Conservation (phyloP, 1,140 invertebrate genomes). For the Gonioctena quinquepunctata region DNA sequence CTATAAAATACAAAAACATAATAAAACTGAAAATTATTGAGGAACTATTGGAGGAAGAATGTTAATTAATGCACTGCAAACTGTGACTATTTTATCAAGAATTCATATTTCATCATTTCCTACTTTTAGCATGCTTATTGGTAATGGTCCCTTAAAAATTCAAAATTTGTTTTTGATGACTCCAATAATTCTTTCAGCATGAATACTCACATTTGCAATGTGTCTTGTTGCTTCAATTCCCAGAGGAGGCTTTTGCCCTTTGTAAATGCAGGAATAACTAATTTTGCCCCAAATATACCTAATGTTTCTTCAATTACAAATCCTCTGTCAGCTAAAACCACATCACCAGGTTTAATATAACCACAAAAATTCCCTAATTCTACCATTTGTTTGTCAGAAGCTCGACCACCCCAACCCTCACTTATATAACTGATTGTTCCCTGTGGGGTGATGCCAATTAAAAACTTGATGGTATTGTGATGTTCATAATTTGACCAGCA, state of each 20-base stretch:
- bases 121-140: conserved; percentile 15
- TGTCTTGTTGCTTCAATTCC: conserved; percentile 14
- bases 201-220: conserved; percentile 12
- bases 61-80: conserved; percentile 17
- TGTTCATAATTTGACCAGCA: conserved; percentile 38
- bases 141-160: not conserved
- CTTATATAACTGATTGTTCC: conserved; percentile 28
- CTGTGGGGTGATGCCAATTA: conserved; percentile 33
- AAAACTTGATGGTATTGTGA: conserved; percentile 31
- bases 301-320: conserved; percentile 18
- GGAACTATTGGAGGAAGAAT: conserved; percentile 7
- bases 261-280: conserved; percentile 19
- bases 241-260: conserved; percentile 13
- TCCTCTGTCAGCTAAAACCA: conserved; percentile 31
- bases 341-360: conserved; percentile 20
- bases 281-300: conserved; percentile 8
- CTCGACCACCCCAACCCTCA: conserved; percentile 27
- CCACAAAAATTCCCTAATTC: conserved; percentile 20
- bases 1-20: too few species aligned
- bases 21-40: too few species aligned
- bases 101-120: not conserved
- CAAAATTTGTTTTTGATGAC: conserved; percentile 12
- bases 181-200: conserved; percentile 16
- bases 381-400: conserved; percentile 27
- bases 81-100: conserved; percentile 13